These are phyloP conservation scores for Acrocera orbiculus DNA, from an alignment of 2,888 invertebrate genomes.

Conservation along the genomic window DNA sequence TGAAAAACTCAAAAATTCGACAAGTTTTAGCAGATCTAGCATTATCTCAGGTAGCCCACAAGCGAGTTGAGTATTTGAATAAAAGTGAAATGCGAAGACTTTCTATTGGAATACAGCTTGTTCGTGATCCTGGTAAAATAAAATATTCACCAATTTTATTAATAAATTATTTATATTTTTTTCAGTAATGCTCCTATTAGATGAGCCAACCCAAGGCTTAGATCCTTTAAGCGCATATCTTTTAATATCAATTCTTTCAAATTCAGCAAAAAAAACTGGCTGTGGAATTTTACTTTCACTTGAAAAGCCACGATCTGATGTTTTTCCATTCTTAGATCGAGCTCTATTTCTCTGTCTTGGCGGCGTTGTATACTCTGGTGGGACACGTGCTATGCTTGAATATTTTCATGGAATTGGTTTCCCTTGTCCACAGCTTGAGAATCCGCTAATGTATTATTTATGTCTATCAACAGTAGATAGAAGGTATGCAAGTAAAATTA, in stretches of 20 bases:
- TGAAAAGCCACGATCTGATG: constrained; percentile 86
- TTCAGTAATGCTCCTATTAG: constrained; percentile 67
- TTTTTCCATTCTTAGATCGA: constrained; percentile 84
- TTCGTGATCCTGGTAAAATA: constrained; percentile 81
- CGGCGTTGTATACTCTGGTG: constrained; percentile 81
- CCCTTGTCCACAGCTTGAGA: constrained; percentile 90
- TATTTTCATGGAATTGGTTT: constrained; percentile 93
- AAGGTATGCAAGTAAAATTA: constrained; percentile 16
- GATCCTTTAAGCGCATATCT: constrained; percentile 91
- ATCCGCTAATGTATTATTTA: constrained; percentile 92
- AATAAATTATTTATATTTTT: constrained; percentile 11
- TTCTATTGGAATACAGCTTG: constrained; percentile 79
- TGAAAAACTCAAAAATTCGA: constrained; percentile 70
- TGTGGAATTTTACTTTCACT: constrained; percentile 80
- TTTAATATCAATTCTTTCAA: constrained; percentile 83
- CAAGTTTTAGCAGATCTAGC: constrained; percentile 89
- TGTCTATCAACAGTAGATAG: constrained; percentile 45
- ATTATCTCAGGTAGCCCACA: constrained; percentile 72
- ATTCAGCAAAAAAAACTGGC: constrained; percentile 75
- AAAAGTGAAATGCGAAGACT: constrained; percentile 80
- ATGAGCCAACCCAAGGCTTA: constrained; percentile 87
- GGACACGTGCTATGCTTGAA: constrained; percentile 79
- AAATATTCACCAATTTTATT: too few species aligned
- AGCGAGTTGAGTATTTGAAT: constrained; percentile 65
- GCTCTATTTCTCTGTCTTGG: constrained; percentile 81